Evolutionary conservation across 2,888 invertebrate genomes (phyloP).

Genomic region (Gari tellinella): DNA sequence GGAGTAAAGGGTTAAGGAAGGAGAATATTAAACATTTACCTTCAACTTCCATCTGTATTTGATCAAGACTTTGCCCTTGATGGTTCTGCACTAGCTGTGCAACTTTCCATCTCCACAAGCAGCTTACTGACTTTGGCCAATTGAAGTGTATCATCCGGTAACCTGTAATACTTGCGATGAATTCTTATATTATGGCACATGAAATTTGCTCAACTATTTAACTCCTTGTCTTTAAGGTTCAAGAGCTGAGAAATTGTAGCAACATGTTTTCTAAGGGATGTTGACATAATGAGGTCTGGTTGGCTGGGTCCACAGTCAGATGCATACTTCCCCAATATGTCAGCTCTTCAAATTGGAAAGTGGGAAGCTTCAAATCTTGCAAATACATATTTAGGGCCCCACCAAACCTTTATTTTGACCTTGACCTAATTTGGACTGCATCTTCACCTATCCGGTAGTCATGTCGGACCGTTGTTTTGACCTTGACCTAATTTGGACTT

Average conservation of each 20-base stretch:
- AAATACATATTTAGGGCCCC: conserved; percentile 16
- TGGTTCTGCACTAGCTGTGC: conserved; percentile 4
- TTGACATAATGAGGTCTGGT: conserved; percentile 37
- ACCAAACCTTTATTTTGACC: too few species aligned
- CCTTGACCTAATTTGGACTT: conserved; percentile 23
- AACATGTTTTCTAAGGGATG: conserved; percentile 38
- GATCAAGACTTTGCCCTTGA: conserved; percentile 20
- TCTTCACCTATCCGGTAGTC: conserved; percentile 11
- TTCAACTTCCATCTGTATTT: conserved; percentile 18
- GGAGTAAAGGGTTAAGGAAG: too few species aligned
- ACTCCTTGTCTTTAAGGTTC: conserved; percentile 47
- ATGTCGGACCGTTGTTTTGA: conserved; percentile 19
- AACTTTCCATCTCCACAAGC: conserved; percentile 5
- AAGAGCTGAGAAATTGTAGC: conserved; percentile 43
- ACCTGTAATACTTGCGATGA: conserved; percentile 28
- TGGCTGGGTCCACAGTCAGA: conserved; percentile 20
- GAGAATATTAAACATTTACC: conserved; percentile 4
- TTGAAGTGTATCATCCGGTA: conserved; percentile 35
- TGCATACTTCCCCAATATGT: conserved; percentile 40
- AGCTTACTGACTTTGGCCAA: conserved; percentile 21
- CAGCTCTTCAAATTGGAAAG: conserved; percentile 12
- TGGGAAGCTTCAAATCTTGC: conserved; percentile 18
- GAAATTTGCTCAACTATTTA: conserved; percentile 32
- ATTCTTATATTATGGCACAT: conserved; percentile 33
- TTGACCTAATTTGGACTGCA: neutral